Percentiles rank a stretch among this genome's conserved stretches.
Evolutionary conservation across 2,888 invertebrate species (phyloP).

Genomic region (Heliothis peltigera): DNA sequence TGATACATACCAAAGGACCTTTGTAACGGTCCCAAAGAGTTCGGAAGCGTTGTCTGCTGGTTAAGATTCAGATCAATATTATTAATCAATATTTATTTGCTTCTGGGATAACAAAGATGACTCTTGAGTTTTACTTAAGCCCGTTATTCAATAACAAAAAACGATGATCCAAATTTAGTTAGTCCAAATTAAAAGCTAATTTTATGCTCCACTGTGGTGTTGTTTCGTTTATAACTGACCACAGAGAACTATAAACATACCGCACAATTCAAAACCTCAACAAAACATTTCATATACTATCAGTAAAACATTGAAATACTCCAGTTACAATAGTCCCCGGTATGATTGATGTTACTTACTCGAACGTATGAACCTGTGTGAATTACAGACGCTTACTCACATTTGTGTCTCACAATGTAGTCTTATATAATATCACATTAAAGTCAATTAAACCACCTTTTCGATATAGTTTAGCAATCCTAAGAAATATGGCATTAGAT

Average conservation of each 20-base stretch:
- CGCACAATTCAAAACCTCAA: constrained; percentile 29
- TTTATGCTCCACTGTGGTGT: constrained; percentile 10
- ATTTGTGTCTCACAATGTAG: constrained; percentile 18
- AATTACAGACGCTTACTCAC: constrained; percentile 20
- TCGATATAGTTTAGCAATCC: constrained; percentile 55
- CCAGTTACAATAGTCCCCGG: constrained; percentile 42
- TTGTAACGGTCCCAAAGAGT: constrained; percentile 56
- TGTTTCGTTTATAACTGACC: constrained; percentile 2
- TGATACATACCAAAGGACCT: constrained; percentile 57
- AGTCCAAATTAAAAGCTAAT: neutral
- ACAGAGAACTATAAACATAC: constrained; percentile 21
- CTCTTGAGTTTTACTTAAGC: neutral
- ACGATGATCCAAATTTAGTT: neutral
- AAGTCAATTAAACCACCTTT: constrained; percentile 50
- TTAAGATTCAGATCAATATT: constrained; percentile 33
- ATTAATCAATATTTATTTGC: constrained; percentile 43
- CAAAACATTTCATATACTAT: constrained; percentile 37
- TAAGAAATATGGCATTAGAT: constrained; percentile 52
- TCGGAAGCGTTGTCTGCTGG: constrained; percentile 34
- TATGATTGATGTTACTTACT: constrained; percentile 50
- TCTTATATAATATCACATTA: constrained; percentile 48
- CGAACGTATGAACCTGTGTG: constrained; percentile 53
- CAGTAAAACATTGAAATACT: constrained; percentile 44
- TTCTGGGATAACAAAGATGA: constrained; percentile 2
- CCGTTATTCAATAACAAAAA: too few relatives aligned